Evolutionary conservation across 2,113 vertebrate species (phyloP).

Genomic region (Plestiodon gilberti): DNA sequence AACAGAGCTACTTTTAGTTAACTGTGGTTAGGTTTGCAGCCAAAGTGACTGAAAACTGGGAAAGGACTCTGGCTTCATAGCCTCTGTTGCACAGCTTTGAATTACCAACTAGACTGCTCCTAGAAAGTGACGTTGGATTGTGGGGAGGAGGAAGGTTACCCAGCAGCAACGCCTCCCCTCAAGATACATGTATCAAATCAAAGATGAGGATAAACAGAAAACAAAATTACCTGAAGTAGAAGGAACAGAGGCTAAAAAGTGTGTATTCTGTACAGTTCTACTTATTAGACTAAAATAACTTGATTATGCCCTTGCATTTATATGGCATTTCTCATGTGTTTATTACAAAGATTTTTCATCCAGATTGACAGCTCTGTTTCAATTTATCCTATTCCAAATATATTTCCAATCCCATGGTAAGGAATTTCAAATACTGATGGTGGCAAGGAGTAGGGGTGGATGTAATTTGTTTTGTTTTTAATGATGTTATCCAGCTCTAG

Average conservation of each 20-base stretch:
- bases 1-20: neutral
- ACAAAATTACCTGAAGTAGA: neutral
- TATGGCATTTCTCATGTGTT: constrained; percentile 11
- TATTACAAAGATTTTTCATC: constrained; percentile 37
- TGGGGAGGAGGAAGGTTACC: neutral
- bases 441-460: constrained; percentile 27
- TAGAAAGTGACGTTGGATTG: neutral
- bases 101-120: neutral
- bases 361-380: constrained; percentile 39
- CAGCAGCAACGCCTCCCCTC: neutral
- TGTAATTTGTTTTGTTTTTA: constrained; percentile 31
- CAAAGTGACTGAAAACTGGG: neutral
- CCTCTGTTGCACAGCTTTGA: neutral
- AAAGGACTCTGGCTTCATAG: neutral
- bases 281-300: constrained; percentile 38
- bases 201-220: neutral
- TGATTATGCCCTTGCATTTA: constrained; percentile 2
- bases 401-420: constrained; percentile 1
- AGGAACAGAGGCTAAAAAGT: neutral
- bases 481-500: constrained; percentile 42
- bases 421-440: constrained; percentile 41
- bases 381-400: constrained; percentile 41
- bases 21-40: neutral
- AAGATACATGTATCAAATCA: neutral
- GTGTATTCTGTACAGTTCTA: neutral